phyloP scores from a whole-genome alignment of 1,140 invertebrate species.

The Scaptomyza hsui region DNA sequence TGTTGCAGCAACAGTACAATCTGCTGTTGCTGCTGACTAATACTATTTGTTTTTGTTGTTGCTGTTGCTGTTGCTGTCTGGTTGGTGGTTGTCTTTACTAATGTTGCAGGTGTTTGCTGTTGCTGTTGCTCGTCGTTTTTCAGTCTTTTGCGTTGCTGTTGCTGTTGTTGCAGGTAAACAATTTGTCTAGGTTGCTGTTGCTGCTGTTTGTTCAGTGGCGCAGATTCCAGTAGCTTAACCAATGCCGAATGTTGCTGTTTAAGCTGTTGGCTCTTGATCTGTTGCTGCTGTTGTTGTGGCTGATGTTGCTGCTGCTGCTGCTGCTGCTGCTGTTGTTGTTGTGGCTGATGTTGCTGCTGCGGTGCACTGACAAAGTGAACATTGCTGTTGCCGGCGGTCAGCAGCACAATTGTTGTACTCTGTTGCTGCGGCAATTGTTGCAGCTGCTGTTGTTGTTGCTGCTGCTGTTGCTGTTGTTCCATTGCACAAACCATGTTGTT shows the following conservation, averaged over 20 bases:
- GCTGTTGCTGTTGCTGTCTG: slow-evolving; percentile 51
- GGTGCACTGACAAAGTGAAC: slow-evolving; percentile 59
- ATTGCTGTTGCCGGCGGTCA: slow-evolving; percentile 60
- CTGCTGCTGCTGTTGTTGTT: slow-evolving; percentile 23
- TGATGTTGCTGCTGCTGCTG: slow-evolving; percentile 43
- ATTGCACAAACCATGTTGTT: slow-evolving; percentile 83
- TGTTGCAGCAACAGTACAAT: slow-evolving; percentile 70
- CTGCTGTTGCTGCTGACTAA: slow-evolving; percentile 78
- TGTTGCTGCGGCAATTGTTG: slow-evolving; percentile 61
- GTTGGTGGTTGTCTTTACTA: slow-evolving; percentile 76
- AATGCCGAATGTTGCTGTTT: slow-evolving; percentile 82
- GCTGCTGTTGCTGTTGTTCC: slow-evolving; percentile 66
- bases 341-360: slow-evolving; percentile 42
- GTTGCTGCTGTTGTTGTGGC: slow-evolving; percentile 39
- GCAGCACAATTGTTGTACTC: slow-evolving; percentile 69
- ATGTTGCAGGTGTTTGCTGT: slow-evolving; percentile 69
- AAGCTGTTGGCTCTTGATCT: slow-evolving; percentile 74
- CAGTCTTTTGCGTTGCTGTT: slow-evolving; percentile 82
- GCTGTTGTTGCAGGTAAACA: slow-evolving; percentile 70
- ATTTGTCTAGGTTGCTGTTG: slow-evolving; percentile 62
- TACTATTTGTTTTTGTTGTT: slow-evolving; percentile 75
- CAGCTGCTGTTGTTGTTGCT: slow-evolving; percentile 44
- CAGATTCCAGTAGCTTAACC: slow-evolving; percentile 81
- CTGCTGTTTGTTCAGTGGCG: slow-evolving; percentile 64
- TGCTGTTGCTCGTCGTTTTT: slow-evolving; percentile 68